Percentiles rank a stretch among this genome's conserved stretches.
These are phyloP conservation scores for Smittia sp. DNA, from an alignment of 2,888 invertebrate genomes.

Conservation along the genomic window DNA sequence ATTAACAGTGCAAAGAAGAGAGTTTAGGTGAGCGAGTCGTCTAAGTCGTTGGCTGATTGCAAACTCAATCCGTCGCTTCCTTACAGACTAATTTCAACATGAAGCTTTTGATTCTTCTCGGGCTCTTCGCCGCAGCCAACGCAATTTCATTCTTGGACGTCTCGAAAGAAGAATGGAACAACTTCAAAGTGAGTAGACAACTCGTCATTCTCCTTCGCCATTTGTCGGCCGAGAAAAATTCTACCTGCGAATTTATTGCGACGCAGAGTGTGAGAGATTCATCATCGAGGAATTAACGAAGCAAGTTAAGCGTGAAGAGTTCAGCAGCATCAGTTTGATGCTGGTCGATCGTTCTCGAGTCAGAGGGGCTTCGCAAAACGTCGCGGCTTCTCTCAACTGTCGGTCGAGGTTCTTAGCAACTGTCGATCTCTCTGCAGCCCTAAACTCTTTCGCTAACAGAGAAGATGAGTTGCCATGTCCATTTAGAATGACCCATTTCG, in stretches of 20 bases:
- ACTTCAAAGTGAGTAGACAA: constrained; percentile 64
- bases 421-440: too few species aligned
- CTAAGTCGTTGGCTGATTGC: not conserved
- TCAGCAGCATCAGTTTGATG: too few species aligned
- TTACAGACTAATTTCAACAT: constrained; percentile 45
- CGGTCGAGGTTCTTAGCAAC: too few species aligned
- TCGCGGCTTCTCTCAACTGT: too few species aligned
- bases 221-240: not conserved
- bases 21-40: not conserved
- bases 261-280: too few species aligned
- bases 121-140: constrained; percentile 56
- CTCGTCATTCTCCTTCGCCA: too few species aligned
- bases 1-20: not conserved
- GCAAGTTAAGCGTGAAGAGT: too few species aligned
- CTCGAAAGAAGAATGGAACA: constrained; percentile 72
- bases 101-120: constrained; percentile 53
- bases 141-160: constrained; percentile 72
- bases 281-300: too few species aligned
- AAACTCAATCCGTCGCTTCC: too few species aligned
- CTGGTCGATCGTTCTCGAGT: too few species aligned
- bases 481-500: not conserved
- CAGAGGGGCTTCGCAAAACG: too few species aligned
- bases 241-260: constrained; percentile 29
- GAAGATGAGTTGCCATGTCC: not conserved
- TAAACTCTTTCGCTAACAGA: too few species aligned